These are phyloP conservation scores for Eupeodes latifasciatus DNA, from an alignment of 2,888 invertebrate species.

Conservation along the genomic window DNA sequence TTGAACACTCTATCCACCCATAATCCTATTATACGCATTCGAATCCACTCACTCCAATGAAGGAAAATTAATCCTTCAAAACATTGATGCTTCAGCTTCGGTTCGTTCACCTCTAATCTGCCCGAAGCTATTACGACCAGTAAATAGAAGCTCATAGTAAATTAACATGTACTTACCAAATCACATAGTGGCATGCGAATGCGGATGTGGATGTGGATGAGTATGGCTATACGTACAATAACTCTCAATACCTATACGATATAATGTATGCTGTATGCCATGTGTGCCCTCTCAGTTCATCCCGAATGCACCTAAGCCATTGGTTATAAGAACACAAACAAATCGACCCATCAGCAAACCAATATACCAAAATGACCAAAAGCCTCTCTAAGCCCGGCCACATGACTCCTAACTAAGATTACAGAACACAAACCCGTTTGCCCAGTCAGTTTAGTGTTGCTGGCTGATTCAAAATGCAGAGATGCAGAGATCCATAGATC, in stretches of 20 bases:
- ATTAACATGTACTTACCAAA: slow-evolving; percentile 64
- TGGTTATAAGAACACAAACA: slow-evolving; percentile 44
- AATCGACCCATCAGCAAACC: slow-evolving; percentile 48
- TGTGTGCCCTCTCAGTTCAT: background rate
- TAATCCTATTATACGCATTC: background rate
- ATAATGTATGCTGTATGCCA: background rate
- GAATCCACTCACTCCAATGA: background rate
- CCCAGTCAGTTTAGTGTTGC: slow-evolving; percentile 43
- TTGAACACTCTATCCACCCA: background rate
- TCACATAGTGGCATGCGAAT: slow-evolving; percentile 31
- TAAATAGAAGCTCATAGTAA: slow-evolving; percentile 68
- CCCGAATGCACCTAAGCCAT: background rate
- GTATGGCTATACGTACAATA: background rate
- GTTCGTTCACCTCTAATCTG: slow-evolving; percentile 59
- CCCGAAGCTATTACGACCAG: slow-evolving; percentile 50
- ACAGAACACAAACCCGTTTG: slow-evolving; percentile 66
- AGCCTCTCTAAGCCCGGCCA: slow-evolving; percentile 66
- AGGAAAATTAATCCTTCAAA: slow-evolving; percentile 40
- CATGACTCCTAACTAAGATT: slow-evolving; percentile 73
- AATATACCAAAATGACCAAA: slow-evolving; percentile 63
- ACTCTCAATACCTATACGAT: background rate
- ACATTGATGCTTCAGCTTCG: slow-evolving; percentile 40
- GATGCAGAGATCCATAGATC: slow-evolving; percentile 22
- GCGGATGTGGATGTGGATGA: background rate
- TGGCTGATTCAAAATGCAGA: slow-evolving; percentile 24